These are phyloP conservation scores for Hemitrygon akajei DNA, from an alignment of 2,797 vertebrate species.

Conservation along the genomic window DNA sequence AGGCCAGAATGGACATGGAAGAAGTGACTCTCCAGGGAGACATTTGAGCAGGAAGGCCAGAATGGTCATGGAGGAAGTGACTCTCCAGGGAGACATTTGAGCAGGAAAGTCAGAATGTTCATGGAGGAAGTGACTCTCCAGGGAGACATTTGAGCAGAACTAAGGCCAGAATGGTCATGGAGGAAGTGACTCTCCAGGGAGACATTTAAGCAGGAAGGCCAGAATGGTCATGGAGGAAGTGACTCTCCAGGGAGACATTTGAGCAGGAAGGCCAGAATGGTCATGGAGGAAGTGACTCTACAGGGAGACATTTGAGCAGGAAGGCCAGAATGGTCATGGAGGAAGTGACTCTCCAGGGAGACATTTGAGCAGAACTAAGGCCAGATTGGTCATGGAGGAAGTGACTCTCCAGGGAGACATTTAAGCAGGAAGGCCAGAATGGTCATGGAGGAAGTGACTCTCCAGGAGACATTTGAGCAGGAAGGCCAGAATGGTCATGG, in stretches of 20 bases:
- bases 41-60: neutral
- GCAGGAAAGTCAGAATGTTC: neutral
- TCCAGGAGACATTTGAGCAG: too few relatives aligned
- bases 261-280: neutral
- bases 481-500: neutral
- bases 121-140: too few relatives aligned
- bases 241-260: too few relatives aligned
- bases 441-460: neutral
- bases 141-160: neutral
- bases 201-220: neutral
- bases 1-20: neutral
- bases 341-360: neutral
- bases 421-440: neutral
- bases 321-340: neutral
- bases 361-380: neutral
- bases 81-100: too few relatives aligned
- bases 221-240: neutral
- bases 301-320: neutral
- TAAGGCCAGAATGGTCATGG: neutral
- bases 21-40: too few relatives aligned
- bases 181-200: too few relatives aligned
- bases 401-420: too few relatives aligned
- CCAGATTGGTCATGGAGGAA: neutral
- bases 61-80: neutral
- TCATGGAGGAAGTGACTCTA: too few relatives aligned